Evolutionary conservation across 2,888 invertebrate genomes (phyloP).

Genomic region (Clitarchus hookeri): DNA sequence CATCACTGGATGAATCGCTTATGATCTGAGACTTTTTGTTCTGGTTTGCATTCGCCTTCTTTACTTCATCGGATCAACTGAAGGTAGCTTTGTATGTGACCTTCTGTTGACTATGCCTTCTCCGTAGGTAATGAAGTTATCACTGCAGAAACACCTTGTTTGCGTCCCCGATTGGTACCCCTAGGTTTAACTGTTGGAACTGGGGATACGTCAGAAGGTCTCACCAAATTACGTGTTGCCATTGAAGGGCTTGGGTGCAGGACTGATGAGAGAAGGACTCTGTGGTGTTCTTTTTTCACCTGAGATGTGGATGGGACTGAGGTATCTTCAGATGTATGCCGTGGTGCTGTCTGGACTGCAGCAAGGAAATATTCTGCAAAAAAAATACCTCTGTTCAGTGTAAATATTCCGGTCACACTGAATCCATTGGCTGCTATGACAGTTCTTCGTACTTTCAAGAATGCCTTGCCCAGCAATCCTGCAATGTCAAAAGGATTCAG

Average conservation of each 20-base stretch:
- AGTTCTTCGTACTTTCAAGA: no score
- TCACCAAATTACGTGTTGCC: not conserved
- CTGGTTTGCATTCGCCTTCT: not conserved
- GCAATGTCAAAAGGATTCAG: no score
- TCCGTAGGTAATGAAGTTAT: not conserved
- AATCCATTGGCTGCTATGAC: no score
- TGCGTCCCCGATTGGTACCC: not conserved
- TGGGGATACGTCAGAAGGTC: not conserved
- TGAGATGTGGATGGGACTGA: no score
- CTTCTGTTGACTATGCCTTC: not conserved
- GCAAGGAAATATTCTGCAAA: not conserved
- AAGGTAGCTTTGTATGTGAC: not conserved
- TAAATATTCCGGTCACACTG: no score
- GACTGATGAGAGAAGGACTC: no score
- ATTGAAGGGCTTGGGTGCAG: not conserved
- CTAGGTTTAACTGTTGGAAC: not conserved
- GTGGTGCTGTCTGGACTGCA: not conserved
- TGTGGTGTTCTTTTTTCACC: no score
- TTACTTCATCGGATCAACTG: not conserved
- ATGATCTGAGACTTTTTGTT: not conserved
- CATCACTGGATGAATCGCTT: not conserved
- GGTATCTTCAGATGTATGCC: not conserved
- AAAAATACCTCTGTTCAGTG: not conserved
- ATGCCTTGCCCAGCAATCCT: no score
- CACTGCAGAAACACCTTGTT: not conserved